Conservation (phyloP, 2,113 vertebrate species). For the Tyto alba region DNA sequence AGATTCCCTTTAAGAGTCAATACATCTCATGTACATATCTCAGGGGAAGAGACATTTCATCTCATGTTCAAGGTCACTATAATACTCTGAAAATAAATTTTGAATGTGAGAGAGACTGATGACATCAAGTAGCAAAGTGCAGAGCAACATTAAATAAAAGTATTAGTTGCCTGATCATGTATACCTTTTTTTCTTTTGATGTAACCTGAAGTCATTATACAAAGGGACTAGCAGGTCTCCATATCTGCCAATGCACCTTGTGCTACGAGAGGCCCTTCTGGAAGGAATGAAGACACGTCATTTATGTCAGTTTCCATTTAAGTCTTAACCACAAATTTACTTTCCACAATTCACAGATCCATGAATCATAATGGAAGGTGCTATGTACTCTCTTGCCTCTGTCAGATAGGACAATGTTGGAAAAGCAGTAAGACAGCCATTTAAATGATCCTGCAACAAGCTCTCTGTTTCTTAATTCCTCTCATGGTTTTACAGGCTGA, state of each 20-base stretch:
- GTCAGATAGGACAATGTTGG: background rate
- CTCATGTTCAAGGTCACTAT: slow-evolving; percentile 53
- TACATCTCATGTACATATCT: slow-evolving; percentile 7
- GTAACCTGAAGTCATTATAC: background rate
- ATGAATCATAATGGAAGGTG: background rate
- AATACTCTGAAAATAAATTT: slow-evolving; percentile 50
- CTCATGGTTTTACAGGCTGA: background rate
- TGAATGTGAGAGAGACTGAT: background rate
- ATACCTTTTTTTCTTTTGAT: background rate
- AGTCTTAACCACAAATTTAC: background rate
- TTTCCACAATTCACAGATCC: background rate
- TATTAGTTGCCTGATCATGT: background rate
- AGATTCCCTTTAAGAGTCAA: slow-evolving; percentile 43
- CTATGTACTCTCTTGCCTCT: background rate
- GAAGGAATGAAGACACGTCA: background rate
- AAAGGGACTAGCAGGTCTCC: background rate
- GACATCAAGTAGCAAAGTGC: background rate
- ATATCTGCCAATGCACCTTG: background rate
- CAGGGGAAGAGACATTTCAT: slow-evolving; percentile 12
- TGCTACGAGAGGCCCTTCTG: background rate
- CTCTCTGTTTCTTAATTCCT: background rate
- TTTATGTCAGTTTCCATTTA: background rate
- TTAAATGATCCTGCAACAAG: background rate
- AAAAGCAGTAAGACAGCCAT: background rate
- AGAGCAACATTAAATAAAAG: background rate